Evolutionary conservation across 2,797 vertebrate genomes (phyloP), one percentile per base, ranked within the genome.

Genomic region (Pangasius macronema): DNA sequence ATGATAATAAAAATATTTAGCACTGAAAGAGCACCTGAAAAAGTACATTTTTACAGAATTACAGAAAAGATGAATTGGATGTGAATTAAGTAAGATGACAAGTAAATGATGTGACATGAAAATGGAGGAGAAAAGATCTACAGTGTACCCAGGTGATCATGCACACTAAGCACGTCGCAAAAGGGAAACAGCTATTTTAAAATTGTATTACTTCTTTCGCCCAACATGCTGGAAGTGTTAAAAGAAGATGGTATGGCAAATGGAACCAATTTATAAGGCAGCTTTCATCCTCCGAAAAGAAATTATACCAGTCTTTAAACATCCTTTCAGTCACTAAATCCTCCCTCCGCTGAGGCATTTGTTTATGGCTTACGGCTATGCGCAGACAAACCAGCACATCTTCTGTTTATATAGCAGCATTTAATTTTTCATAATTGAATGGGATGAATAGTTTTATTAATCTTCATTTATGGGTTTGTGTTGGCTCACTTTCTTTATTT

Each of bases 241-340:
- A 36, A 61, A 59, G 57, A 81, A 59, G 30, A 33, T 18, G 57
- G 22, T 1, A 10, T 42, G 22, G 57, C 55, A 42, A 82, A 82
- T 13, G 13, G 55, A 82, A 81, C 57, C 24, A 81, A 63, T 42
- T 81, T 42, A 61, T 81, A 81, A 42, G 36, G 57, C 57, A n/a
- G 36, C 55, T 42, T 81, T 61, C 33, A 59, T 61, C 77, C 77
- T 61, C 20, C n/a, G 22, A 27, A 81, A 80, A 80, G 22, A 57
- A 81, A 61, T 3, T 16, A 61, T 8, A 27, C 20, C 5, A 0
- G 11, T 61, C 36, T 61, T 46, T 42, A 81, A 81, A 63, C 57
- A 81, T 27, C 7, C 10, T 42, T 81, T 81, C 24, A 24, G 6
- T 81, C 36, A 0, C 79, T 61, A 61, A 61, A 63, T 59, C 36